Evolutionary conservation across 2,113 vertebrate species (phyloP), one percentile per base, ranked within the genome.

Genomic region (Entomyzon cyanotis): DNA sequence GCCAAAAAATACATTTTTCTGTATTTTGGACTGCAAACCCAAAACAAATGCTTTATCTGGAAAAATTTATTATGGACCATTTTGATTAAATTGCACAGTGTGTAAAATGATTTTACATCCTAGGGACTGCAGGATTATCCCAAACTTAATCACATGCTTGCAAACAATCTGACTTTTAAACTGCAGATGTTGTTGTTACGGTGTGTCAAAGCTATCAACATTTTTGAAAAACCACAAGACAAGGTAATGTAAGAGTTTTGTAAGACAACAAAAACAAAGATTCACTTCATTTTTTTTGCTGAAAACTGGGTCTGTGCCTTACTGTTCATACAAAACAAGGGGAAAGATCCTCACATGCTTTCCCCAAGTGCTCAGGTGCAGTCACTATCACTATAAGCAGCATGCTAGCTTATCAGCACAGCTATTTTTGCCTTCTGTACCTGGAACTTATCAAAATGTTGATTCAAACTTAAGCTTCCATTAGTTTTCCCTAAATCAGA

Each of bases 311-410:
- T 39, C n/a, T 78, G 23, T 70, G 33, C 46, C 6, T 75, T 58
- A 11, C 8, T 41, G 7, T 31, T 30, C 27, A 67, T 3, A 3
- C 41, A 65, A 88, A n/a, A 31, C 5, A 82, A 49, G 16, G 49
- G 8, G n/a, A 76, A 65, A 56, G 13, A 10, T 65, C 10, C 24
- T 52, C 6, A 16, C 7, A 7, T 42, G 7, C 5, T n/a, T 81
- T 46, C 15, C 39, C 10, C 1, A 2, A 78, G 46, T 0, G 0
- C 18, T 52, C 27, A 52, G 23, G 9, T 70, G 27, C 12, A 62
- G 31, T 69, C 12, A 1, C 37, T 77, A 24, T 42, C 17, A 2
- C 27, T 64, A 6, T 13, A 69, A 87, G 12, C 22, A 56, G 41
- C 15, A 31, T 37, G 41, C 3, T 30, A 44, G 3, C 19, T 81